A percentile compares a stretch with the other conserved stretches of the same genome.
These are phyloP conservation scores for Noturus placidus DNA, from an alignment of 2,113 vertebrate species.

Conservation along the genomic window DNA sequence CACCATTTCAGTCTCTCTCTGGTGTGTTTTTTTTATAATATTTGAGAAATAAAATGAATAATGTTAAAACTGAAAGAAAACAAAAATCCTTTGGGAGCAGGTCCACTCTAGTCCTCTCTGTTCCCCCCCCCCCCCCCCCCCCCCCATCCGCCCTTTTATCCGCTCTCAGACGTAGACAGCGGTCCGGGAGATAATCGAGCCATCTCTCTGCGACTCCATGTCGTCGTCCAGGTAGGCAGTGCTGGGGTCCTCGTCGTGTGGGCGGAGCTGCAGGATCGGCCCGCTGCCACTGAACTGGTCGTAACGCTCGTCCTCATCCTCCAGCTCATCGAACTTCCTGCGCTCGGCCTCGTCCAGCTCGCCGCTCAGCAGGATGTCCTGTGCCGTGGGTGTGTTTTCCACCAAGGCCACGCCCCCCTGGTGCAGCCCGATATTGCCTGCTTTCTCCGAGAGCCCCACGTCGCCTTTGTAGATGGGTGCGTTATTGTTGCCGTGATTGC, in stretches of 20 bases:
- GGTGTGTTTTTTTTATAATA: conserved; percentile 18
- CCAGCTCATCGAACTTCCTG: conserved; percentile 77
- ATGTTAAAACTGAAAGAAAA: conserved; percentile 7
- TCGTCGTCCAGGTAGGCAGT: conserved; percentile 79
- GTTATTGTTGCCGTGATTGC: conserved; percentile 71
- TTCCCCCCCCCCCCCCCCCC: conserved; percentile 18
- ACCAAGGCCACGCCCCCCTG: conserved; percentile 55
- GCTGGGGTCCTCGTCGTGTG: conserved; percentile 62
- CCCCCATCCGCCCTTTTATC: not conserved
- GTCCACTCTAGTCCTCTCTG: conserved; percentile 32
- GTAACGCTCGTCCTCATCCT: conserved; percentile 75
- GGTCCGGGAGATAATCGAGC: conserved; percentile 87
- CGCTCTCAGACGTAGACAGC: conserved; percentile 83
- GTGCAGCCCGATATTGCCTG: conserved; percentile 69
- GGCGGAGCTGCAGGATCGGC: conserved; percentile 72
- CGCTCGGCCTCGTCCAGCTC: conserved; percentile 73
- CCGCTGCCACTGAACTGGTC: conserved; percentile 73
- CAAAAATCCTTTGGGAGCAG: conserved; percentile 32
- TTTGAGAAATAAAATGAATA: conserved; percentile 23
- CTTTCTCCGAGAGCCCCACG: conserved; percentile 67
- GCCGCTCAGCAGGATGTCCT: conserved; percentile 73
- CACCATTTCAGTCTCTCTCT: not conserved
- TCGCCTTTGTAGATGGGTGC: conserved; percentile 72
- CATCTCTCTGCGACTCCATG: conserved; percentile 90
- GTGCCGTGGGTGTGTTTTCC: conserved; percentile 66